Conservation (phyloP, 2,888 invertebrate genomes). For the Arctia plantaginis region DNA sequence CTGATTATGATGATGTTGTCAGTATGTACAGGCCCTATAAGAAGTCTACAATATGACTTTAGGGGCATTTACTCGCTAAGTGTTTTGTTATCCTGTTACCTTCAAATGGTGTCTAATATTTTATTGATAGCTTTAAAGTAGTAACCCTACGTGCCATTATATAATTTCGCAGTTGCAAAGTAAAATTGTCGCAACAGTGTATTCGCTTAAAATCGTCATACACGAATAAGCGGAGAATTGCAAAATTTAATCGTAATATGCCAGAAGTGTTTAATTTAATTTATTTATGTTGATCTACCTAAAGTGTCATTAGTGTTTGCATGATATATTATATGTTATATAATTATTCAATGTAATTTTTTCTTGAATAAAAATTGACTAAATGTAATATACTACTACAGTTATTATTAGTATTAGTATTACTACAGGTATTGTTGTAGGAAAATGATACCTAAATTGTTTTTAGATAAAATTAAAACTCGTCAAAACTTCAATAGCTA, state of each 20-base stretch:
- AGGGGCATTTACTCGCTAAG: too few relatives aligned
- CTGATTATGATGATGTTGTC: background rate
- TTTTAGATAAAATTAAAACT: background rate
- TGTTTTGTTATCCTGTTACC: too few relatives aligned
- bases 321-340: background rate
- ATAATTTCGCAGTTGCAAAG: conserved; percentile 9
- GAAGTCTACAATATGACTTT: too few relatives aligned
- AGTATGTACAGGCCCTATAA: background rate
- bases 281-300: background rate
- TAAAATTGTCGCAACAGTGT: conserved; percentile 11
- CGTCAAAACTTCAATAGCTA: background rate
- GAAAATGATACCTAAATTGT: background rate
- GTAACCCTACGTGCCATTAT: conserved; percentile 8
- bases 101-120: too few relatives aligned
- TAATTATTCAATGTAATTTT: background rate
- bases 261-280: background rate
- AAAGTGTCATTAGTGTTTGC: background rate
- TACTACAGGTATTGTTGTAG: background rate
- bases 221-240: conserved; percentile 13
- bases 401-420: background rate
- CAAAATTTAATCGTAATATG: conserved; percentile 2
- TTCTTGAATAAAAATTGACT: background rate
- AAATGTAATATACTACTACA: too few relatives aligned
- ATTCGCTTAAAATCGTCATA: conserved; percentile 17
- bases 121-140: background rate